A percentile compares a stretch with the other conserved stretches of the same genome.
Conservation (phyloP, 1,140 invertebrate genomes). For the Drosophila persimilis region DNA sequence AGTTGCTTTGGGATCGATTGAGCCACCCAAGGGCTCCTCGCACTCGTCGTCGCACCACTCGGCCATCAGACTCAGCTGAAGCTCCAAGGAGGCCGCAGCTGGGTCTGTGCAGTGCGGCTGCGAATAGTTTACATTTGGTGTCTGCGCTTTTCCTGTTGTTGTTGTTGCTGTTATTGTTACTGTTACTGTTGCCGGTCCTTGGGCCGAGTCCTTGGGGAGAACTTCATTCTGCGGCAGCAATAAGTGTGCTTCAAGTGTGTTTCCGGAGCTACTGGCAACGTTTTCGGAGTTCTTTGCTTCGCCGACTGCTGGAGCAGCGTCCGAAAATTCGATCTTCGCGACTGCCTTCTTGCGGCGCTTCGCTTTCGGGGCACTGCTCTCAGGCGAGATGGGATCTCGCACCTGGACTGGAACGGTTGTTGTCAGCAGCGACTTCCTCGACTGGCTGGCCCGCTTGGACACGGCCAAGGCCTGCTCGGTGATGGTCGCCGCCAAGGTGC, state of each 20-base stretch:
- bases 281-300: too few relatives aligned
- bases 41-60: conserved; percentile 65
- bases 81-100: conserved; percentile 26
- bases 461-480: neutral
- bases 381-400: too few relatives aligned
- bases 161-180: too few relatives aligned
- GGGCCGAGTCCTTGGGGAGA: neutral
- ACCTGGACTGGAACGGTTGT: neutral
- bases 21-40: conserved; percentile 31
- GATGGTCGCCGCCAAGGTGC: conserved; percentile 13
- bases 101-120: neutral
- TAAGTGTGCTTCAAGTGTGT: too few relatives aligned
- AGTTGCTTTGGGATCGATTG: neutral
- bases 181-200: neutral
- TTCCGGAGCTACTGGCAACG: too few relatives aligned
- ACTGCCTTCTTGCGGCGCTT: too few relatives aligned
- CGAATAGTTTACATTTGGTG: neutral
- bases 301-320: too few relatives aligned
- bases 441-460: conserved; percentile 1
- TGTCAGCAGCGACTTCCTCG: conserved; percentile 30
- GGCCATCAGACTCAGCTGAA: conserved; percentile 56
- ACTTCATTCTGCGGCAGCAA: neutral
- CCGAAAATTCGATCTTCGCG: too few relatives aligned
- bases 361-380: too few relatives aligned
- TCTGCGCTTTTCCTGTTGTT: neutral